These are phyloP conservation scores for Acomys russatus DNA, from an alignment of 2,797 vertebrate genomes.

Conservation along the genomic window DNA sequence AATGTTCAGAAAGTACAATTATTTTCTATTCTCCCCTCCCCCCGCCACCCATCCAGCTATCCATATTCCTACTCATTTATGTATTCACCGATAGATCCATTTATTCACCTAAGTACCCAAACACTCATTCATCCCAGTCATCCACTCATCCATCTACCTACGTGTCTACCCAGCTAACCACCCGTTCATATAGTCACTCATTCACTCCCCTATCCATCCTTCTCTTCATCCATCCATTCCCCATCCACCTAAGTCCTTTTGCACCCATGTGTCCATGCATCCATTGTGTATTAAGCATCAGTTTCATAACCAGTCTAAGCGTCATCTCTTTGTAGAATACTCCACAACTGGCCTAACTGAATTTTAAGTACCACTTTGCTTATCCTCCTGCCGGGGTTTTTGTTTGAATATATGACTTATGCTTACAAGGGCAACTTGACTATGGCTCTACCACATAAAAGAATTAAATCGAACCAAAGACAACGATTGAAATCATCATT, in stretches of 20 bases:
- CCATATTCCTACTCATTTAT: background rate
- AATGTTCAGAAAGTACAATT: background rate
- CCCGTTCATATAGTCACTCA: background rate
- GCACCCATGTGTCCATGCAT: background rate
- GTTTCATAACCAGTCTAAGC: background rate
- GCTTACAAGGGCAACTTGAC: background rate
- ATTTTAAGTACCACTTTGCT: slow-evolving; percentile 12
- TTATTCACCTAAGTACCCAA: background rate
- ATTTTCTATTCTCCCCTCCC: background rate
- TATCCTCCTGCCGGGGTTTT: slow-evolving; percentile 20
- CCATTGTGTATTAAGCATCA: background rate
- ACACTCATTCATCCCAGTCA: background rate
- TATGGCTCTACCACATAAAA: background rate
- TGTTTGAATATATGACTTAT: slow-evolving; percentile 41
- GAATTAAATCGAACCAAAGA: slow-evolving; percentile 28
- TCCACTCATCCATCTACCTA: background rate
- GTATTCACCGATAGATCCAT: background rate
- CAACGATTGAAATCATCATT: slow-evolving; percentile 16
- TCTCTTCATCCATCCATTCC: background rate
- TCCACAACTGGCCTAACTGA: background rate
- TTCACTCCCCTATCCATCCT: background rate
- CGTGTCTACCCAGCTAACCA: background rate
- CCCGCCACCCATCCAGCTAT: background rate
- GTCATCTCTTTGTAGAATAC: background rate
- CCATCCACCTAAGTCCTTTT: background rate